Evolutionary conservation across 2,113 vertebrate genomes (phyloP), one percentile per base, ranked within the genome.

Genomic region (Sigmodon hispidus): DNA sequence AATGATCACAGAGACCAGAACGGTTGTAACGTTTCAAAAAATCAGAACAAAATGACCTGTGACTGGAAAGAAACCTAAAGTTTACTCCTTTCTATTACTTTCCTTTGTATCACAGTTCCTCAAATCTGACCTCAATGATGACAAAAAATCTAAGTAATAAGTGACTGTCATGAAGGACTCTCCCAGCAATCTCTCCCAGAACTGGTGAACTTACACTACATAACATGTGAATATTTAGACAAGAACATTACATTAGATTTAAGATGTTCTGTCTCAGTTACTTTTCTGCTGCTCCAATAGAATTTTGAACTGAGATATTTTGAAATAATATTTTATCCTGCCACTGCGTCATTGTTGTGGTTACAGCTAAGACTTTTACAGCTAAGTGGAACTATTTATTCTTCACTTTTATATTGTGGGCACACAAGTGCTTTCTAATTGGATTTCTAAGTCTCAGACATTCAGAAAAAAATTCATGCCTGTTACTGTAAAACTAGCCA

Each of bases 201-300:
- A 84, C 83, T 94, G 79, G 87, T 72, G 76, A 92, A 73, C 70
- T 96, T 88, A 97, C 15, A 96, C 59, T 48, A 63, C 31, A 16
- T 19, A 91, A 21, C 5, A 55, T n/a, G 70, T 45, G 15, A 21
- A 80, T 55, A 67, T 34, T 29, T 50, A 57, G 97, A 94, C 45
- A 59, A 80, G 92, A 97, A 0, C 76, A 97, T 61, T 97, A 87
- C 77, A 91, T 97, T 92, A 97, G 63, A 85, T 96, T 97, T 87
- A 98, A 72, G 97, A 95, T 83, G 63, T 55, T 77, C 5, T 43
- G 7, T 57, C 26, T 55, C 36, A 45, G 17, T 55, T 15, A 22
- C 36, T 13, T 67, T 90, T 67, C 48, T 52, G 24, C 43, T 57
- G n/a, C 57, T 75, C 36, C 13, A n/a, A 24, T 57, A 76, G 4